Base-by-base conservation (phyloP, 2,888 invertebrate species). In the Phania funesta region DNA sequence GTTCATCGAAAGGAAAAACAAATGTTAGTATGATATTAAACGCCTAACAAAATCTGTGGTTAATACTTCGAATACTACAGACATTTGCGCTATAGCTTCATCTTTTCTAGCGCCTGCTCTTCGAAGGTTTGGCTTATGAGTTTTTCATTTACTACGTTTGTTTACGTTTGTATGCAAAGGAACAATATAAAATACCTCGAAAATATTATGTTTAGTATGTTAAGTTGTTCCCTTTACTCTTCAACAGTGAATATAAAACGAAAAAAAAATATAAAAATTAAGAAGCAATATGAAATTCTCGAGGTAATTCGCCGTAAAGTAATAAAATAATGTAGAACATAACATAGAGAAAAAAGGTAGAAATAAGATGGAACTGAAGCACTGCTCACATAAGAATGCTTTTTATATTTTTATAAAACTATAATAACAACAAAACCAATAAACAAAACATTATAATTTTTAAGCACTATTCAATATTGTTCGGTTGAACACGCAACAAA, bases 251-350 rank as follows among this genome's bases (percentile, higher is more conserved):
- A 79, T 44, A 11, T 7, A 18, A 20, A 32, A n/a, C n/a, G n/a
- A n/a, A n/a, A n/a, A n/a, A n/a, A n/a, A n/a, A n/a, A n/a, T n/a
- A 18, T 4, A n/a, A n/a, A n/a, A n/a, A n/a, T n/a, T 85, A 84
- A 84, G 83, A 82, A 86, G 64, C 74, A 64, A 22, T 64, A 80
- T 38, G 38, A 67, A 29, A 38, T 60, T 67, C 70, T 32, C 62
- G 86, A 88, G 87, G 88, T 88, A 88, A 89, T 88, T 87, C 88
- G 87, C 88, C 87, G 86, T 88, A 81, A 84, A 84, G 83, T 83
- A 84, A 84, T 81, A 83, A 83, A 83, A n/a, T n/a, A n/a, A n/a
- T n/a, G n/a, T n/a, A n/a, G n/a, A 26, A 74, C 22, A 58, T 18
- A 26, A 46, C 20, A 29, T n/a, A n/a, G n/a, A n/a, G n/a, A n/a